phyloP scores from a whole-genome alignment of 2,797 vertebrate genomes.

The Odontamblyopus lacepedii region DNA sequence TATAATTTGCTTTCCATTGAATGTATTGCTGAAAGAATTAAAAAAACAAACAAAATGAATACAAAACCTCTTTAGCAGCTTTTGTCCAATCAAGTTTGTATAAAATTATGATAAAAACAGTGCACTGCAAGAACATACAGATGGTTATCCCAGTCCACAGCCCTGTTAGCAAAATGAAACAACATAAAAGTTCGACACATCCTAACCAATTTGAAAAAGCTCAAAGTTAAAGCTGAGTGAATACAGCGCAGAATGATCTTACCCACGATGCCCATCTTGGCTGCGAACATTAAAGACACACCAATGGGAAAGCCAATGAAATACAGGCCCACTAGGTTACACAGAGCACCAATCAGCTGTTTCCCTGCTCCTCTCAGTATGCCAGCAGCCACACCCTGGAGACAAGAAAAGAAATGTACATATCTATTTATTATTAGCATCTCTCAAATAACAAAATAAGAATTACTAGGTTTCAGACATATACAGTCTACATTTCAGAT shows the following conservation, averaged over 20 bases:
- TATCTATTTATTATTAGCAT: no score
- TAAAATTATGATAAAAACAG: constrained; percentile 79
- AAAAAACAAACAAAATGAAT: neutral
- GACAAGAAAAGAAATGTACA: constrained; percentile 15
- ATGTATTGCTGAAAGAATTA: no score
- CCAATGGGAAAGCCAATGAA: constrained; percentile 85
- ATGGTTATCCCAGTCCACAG: constrained; percentile 86
- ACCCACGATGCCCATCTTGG: constrained; percentile 86
- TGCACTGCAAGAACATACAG: constrained; percentile 77
- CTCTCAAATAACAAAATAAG: no score
- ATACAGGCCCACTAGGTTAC: constrained; percentile 86
- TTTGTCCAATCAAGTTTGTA: constrained; percentile 84
- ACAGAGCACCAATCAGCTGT: constrained; percentile 84
- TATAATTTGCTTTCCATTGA: no score
- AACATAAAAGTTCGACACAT: neutral
- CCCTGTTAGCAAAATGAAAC: constrained; percentile 65
- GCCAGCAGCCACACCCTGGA: constrained; percentile 81
- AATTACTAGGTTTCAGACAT: no score
- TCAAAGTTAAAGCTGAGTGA: no score
- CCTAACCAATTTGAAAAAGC: neutral
- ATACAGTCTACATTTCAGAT: no score
- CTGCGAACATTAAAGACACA: constrained; percentile 87
- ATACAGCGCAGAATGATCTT: constrained; percentile 12
- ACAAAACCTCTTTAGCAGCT: constrained; percentile 83
- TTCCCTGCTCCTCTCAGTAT: constrained; percentile 87